Evolutionary conservation across 2,797 vertebrate species (phyloP).

Genomic region (Morelia viridis): DNA sequence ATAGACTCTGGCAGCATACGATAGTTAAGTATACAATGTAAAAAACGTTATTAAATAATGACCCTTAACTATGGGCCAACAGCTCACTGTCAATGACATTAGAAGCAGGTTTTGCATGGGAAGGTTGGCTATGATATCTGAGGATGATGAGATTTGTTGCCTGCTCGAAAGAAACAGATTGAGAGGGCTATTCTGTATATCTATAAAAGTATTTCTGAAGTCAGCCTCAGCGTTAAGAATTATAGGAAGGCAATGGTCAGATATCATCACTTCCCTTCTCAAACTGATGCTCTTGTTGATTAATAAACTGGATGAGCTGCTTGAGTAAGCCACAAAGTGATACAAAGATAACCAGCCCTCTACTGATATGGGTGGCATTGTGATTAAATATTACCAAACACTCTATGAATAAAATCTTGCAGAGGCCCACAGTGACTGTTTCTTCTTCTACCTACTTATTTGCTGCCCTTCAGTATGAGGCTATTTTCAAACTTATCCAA

Average conservation of each 20-base stretch:
- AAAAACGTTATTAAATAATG: background rate
- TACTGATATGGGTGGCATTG: background rate
- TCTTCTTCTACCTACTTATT: background rate
- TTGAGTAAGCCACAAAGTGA: background rate
- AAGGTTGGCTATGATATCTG: background rate
- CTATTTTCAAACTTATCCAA: conserved; percentile 65
- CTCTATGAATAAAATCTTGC: background rate
- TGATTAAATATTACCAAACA: background rate
- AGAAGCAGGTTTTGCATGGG: background rate
- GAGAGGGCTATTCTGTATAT: background rate
- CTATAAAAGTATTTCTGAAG: background rate
- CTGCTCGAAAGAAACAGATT: background rate
- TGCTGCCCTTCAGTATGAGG: conserved; percentile 45
- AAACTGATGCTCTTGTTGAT: background rate
- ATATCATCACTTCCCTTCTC: background rate
- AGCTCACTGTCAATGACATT: background rate
- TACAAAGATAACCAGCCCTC: background rate
- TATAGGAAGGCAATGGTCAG: background rate
- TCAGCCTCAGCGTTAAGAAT: background rate
- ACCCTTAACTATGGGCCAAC: background rate
- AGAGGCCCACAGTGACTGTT: background rate
- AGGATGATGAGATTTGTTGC: background rate
- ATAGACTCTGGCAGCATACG: background rate
- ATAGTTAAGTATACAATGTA: background rate
- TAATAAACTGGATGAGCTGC: background rate